A percentile compares a stretch with the other conserved stretches of the same genome.
Evolutionary conservation across 2,797 vertebrate genomes (phyloP).

Genomic region (Sebastes ruberrimus): DNA sequence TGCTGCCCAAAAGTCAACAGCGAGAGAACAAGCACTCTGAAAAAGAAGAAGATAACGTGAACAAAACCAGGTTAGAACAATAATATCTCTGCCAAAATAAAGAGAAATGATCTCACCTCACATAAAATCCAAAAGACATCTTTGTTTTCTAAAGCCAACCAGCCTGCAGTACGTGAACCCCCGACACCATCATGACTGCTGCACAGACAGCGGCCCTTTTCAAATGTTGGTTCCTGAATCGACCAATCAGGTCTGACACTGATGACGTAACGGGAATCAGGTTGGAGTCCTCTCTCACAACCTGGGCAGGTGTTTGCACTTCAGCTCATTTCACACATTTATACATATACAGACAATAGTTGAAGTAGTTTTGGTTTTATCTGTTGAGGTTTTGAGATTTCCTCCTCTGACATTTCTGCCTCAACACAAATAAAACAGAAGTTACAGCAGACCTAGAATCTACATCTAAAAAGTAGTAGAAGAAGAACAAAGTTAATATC

Average conservation of each 20-base stretch:
- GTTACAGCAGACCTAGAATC: neutral
- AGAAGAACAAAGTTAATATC: no score
- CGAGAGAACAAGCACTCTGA: constrained; percentile 38
- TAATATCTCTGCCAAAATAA: accelerated
- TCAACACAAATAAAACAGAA: neutral
- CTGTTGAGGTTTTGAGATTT: neutral
- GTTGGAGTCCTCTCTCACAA: neutral
- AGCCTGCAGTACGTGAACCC: neutral
- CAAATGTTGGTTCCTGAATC: neutral
- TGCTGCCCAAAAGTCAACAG: neutral
- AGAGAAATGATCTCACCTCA: neutral
- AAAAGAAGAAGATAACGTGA: neutral
- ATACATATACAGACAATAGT: neutral
- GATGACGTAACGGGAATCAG: constrained; percentile 15
- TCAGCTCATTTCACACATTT: neutral
- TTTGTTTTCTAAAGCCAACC: neutral
- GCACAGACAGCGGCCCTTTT: neutral
- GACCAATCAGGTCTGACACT: neutral
- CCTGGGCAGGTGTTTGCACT: constrained; percentile 13
- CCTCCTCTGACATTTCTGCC: neutral
- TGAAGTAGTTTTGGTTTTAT: neutral
- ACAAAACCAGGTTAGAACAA: accelerated
- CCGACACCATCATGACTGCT: neutral
- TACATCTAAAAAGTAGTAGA: no score
- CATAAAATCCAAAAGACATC: constrained; percentile 28